phyloP scores from a whole-genome alignment of 1,140 invertebrate species.

The Drosophila subpulchrella region DNA sequence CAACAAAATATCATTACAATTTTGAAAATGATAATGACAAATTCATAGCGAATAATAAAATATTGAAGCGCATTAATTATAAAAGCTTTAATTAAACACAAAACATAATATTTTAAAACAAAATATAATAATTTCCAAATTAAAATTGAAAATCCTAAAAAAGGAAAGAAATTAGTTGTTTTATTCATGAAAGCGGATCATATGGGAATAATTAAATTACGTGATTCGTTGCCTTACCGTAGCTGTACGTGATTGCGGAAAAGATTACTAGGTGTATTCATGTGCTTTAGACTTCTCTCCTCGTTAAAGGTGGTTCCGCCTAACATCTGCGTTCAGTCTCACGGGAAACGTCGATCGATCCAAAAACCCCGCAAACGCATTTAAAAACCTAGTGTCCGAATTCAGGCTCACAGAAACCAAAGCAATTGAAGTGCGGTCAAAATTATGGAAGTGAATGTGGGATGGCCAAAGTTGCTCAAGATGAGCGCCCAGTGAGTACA shows the following conservation, averaged over 20 bases:
- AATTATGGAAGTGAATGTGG: slow-evolving; percentile 62
- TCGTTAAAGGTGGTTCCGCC: slow-evolving; percentile 4
- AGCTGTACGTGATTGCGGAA: neutral
- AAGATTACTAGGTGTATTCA: neutral
- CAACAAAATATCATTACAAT: too few species aligned
- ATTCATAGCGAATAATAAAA: too few species aligned
- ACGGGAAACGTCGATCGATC: slow-evolving; percentile 2
- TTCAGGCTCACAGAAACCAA: neutral
- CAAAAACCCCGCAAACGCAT: neutral
- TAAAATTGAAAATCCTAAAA: too few species aligned
- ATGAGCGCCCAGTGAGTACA: slow-evolving; percentile 62
- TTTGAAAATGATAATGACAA: too few species aligned
- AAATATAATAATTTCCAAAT: too few species aligned
- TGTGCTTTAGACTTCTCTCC: slow-evolving; percentile 6
- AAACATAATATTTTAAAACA: too few species aligned
- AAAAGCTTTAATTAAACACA: too few species aligned
- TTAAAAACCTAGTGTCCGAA: neutral
- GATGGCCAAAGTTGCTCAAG: slow-evolving; percentile 48
- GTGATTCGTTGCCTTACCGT: too few species aligned
- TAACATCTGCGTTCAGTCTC: slow-evolving; percentile 27
- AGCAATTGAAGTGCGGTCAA: neutral
- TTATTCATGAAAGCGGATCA: too few species aligned
- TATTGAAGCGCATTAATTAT: too few species aligned
- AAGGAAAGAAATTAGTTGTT: too few species aligned
- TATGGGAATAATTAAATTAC: too few species aligned